Conservation (phyloP, 2,888 invertebrate genomes). For the Cynaeus angustus region DNA sequence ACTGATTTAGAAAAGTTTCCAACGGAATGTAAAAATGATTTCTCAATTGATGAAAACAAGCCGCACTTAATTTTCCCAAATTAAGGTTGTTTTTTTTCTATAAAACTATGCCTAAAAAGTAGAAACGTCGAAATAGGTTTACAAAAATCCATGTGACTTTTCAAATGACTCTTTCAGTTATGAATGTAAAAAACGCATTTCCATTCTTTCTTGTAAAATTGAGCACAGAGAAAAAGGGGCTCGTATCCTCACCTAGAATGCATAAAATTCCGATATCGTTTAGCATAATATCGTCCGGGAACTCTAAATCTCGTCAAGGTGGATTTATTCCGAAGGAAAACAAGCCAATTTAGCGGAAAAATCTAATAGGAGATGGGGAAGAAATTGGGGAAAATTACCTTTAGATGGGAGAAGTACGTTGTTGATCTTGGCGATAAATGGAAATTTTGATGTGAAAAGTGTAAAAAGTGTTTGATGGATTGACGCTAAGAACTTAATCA, state of each 20-base stretch:
- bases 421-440: conserved; percentile 20
- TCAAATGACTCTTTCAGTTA: conserved; percentile 4
- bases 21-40: no score
- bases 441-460: conserved; percentile 20
- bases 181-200: conserved; percentile 37
- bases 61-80: no score
- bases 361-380: conserved; percentile 30
- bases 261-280: conserved; percentile 43
- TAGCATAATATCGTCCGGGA: conserved; percentile 33
- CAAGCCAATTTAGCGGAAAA: conserved; percentile 40
- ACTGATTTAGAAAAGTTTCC: no score
- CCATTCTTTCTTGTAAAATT: conserved; percentile 25
- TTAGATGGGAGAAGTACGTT: not conserved
- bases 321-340: conserved; percentile 34
- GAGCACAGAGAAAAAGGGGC: conserved; percentile 25
- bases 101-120: no score
- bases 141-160: not conserved
- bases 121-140: no score
- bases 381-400: conserved; percentile 32
- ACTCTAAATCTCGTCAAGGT: conserved; percentile 37
- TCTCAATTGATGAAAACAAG: no score
- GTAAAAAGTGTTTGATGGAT: not conserved
- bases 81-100: no score
- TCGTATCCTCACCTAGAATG: conserved; percentile 35
- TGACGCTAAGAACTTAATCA: conserved; percentile 1